Evolutionary conservation across 2,888 invertebrate species (phyloP).

Genomic region (Beris chalybata): DNA sequence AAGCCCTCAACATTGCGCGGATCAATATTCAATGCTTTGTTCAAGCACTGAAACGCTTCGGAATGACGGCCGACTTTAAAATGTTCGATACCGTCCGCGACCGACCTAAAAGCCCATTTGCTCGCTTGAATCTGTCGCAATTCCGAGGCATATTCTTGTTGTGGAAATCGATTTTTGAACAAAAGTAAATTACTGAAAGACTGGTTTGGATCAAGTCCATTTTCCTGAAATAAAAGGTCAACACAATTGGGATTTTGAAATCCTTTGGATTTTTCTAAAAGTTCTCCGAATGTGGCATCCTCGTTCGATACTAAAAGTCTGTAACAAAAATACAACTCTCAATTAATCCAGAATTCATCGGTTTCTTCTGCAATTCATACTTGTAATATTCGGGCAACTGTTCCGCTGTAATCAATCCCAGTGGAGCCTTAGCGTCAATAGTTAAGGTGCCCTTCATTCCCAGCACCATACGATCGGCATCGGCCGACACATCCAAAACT

Average conservation of each 20-base stretch:
- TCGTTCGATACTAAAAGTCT: constrained; percentile 81
- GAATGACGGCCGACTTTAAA: constrained; percentile 91
- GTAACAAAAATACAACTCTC: constrained; percentile 46
- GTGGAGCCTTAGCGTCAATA: constrained; percentile 71
- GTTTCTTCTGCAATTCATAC: constrained; percentile 59
- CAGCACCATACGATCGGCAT: constrained; percentile 83
- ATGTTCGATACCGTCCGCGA: constrained; percentile 93
- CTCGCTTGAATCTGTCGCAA: constrained; percentile 88
- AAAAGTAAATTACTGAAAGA: constrained; percentile 49
- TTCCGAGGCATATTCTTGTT: constrained; percentile 80
- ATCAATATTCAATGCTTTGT: constrained; percentile 86
- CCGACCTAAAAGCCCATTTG: constrained; percentile 71
- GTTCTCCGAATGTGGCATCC: constrained; percentile 54
- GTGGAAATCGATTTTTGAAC: constrained; percentile 72
- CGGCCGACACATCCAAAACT: constrained; percentile 82
- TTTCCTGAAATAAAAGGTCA: constrained; percentile 77
- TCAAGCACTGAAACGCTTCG: constrained; percentile 92
- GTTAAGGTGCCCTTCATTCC: constrained; percentile 81
- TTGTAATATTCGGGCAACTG: constrained; percentile 83
- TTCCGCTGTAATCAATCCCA: constrained; percentile 80
- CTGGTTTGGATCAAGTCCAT: constrained; percentile 54
- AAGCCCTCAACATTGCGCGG: constrained; percentile 89
- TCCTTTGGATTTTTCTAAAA: constrained; percentile 71
- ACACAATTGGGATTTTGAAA: constrained; percentile 90
- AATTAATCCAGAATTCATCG: not conserved